Evolutionary conservation across 53 echinoderm and acorn worm species (phyloP), one percentile per base, ranked within the genome.

Genomic region (Hippasteria phrygiana): DNA sequence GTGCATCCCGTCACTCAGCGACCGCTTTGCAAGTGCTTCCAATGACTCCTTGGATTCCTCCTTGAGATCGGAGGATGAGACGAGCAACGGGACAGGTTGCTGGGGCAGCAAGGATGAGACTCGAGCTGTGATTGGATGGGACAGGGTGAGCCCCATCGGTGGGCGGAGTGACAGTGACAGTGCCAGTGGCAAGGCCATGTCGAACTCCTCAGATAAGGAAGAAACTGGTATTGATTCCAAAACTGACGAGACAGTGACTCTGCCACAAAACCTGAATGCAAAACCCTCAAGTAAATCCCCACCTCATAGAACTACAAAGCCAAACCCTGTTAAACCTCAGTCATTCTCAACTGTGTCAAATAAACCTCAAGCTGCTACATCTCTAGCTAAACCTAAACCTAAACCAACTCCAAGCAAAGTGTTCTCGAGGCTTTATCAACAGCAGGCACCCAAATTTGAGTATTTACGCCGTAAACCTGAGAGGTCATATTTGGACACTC

Each of bases 361-460:
- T 47, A 76, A 67, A 77, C 4, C 56, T 24, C 74, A 56, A 53
- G 55, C 27, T 37, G 55, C 26, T 54, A 55, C 63, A 56, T 53
- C 72, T 42, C 73, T 37, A 66, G 38, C 16, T 29, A 71, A 72
- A 81, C 26, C 73, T 29, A 71, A 72, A 81, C 26, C 73, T 28
- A 89, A 85, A 62, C 74, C 43, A 36, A 43, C 77, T 53, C 20
- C 70, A 34, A 85, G 89, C 59, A 38, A 45, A 91, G 96, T 96
- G 43, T 96, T 93, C 88, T 96, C 96, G 48, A 93, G 96, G 74
- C 87, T 96, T 40, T 94, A 93, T 73, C 89, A 93, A 36, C 91
- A 93, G 18, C 82, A 82, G 13, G 80, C 74, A 63, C 90, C 94
- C 20, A 96, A 93, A 72, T 96, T 94, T 93, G 85, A 96, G 20